These are phyloP conservation scores for Neria commutata DNA, from an alignment of 2,888 invertebrate species.

Conservation along the genomic window DNA sequence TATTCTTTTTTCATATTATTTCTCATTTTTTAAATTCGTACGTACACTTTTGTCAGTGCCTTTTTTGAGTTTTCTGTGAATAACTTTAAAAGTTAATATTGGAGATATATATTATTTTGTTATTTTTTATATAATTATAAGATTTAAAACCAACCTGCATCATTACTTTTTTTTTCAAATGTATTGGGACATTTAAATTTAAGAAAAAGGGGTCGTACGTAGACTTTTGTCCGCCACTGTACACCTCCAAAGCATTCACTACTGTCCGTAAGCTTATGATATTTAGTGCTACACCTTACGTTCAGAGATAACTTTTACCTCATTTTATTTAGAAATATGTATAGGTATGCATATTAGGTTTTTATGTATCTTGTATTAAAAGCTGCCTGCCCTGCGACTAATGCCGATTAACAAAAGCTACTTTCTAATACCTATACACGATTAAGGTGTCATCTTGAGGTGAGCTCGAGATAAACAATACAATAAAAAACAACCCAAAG, in stretches of 20 bases:
- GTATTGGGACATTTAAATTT: background rate
- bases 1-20: background rate
- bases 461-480: background rate
- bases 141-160: background rate
- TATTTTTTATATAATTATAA: background rate
- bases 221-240: background rate
- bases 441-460: too few species aligned
- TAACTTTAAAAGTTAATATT: background rate
- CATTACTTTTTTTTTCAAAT: background rate
- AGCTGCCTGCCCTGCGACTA: too few species aligned
- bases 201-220: background rate
- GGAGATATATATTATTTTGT: background rate
- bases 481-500: constrained; percentile 7
- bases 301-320: too few species aligned
- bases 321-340: too few species aligned
- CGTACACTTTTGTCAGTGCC: background rate
- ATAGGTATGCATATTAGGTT: too few species aligned
- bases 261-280: too few species aligned
- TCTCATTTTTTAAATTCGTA: background rate
- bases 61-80: background rate
- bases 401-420: too few species aligned
- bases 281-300: too few species aligned
- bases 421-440: too few species aligned
- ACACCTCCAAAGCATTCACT: background rate
- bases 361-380: too few species aligned